phyloP scores from a whole-genome alignment of 2,797 vertebrate species.

The Galaxias olidus region DNA sequence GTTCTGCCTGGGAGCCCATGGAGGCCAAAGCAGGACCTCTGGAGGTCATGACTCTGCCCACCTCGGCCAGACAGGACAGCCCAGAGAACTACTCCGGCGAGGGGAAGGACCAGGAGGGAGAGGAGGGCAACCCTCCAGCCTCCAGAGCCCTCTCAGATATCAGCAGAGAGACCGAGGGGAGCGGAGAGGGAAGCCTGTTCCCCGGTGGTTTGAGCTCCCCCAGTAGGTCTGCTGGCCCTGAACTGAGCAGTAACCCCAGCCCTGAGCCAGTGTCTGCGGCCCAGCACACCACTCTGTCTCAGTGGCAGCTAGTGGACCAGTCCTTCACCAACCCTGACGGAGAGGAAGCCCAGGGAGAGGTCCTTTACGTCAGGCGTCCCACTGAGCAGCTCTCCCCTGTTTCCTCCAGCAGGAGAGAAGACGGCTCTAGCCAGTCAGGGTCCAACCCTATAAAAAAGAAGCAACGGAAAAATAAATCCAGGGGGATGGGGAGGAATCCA shows the following conservation, averaged over 20 bases:
- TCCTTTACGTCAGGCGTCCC: conserved; percentile 60
- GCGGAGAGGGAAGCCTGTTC: conserved; percentile 57
- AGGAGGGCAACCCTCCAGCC: conserved; percentile 28
- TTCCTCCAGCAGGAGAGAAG: conserved; percentile 25
- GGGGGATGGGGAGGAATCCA: conserved; percentile 18
- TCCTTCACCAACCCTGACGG: conserved; percentile 52
- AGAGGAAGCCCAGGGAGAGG: conserved; percentile 71
- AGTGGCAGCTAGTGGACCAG: conserved; percentile 67
- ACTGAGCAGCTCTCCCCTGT: conserved; percentile 38
- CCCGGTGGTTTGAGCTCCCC: conserved; percentile 41
- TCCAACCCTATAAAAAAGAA: conserved; percentile 49
- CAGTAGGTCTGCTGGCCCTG: conserved; percentile 2
- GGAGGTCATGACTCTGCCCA: conserved; percentile 70
- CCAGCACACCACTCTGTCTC: conserved; percentile 63
- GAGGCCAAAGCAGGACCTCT: conserved; percentile 74
- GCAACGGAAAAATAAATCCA: conserved; percentile 29
- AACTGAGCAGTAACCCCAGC: conserved; percentile 27
- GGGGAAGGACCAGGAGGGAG: conserved; percentile 67
- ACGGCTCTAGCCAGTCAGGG: conserved; percentile 24
- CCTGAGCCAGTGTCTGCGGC: conserved; percentile 43
- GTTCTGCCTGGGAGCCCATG: conserved; percentile 61
- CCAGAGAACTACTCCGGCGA: conserved; percentile 79
- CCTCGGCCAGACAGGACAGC: conserved; percentile 56
- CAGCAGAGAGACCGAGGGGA: conserved; percentile 70
- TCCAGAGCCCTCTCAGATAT: conserved; percentile 39